Percentiles rank a stretch among this genome's conserved stretches.
phyloP scores from a whole-genome alignment of 2,888 invertebrate species.

The Drosophila affinis region DNA sequence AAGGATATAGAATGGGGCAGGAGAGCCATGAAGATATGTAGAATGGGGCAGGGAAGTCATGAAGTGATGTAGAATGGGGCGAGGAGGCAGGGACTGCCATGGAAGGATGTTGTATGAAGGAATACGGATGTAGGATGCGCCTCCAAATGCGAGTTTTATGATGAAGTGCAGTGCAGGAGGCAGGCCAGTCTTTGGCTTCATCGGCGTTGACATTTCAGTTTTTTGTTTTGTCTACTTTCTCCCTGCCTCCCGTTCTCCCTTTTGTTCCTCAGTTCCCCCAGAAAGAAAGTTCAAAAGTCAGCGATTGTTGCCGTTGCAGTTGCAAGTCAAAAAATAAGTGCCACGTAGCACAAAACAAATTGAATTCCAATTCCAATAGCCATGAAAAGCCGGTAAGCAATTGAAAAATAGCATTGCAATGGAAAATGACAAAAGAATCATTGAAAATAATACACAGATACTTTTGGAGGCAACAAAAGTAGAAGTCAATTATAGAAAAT shows the following conservation, averaged over 20 bases:
- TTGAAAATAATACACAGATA: not conserved
- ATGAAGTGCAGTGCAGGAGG: slow-evolving; percentile 54
- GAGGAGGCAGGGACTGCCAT: not conserved
- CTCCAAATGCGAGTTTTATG: slow-evolving; percentile 65
- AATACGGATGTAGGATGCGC: slow-evolving; percentile 2
- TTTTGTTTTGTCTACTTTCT: slow-evolving; percentile 37
- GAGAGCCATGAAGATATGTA: no score
- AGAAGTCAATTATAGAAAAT: slow-evolving; percentile 13
- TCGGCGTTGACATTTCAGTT: slow-evolving; percentile 74
- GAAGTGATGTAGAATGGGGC: not conserved
- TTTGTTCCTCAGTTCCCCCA: slow-evolving; percentile 18
- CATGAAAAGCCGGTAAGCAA: slow-evolving; percentile 21
- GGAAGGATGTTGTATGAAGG: not conserved
- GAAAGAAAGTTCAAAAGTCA: slow-evolving; percentile 28
- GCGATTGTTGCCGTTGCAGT: slow-evolving; percentile 19
- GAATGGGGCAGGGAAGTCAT: not conserved
- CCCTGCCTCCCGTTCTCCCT: slow-evolving; percentile 12
- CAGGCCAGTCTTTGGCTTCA: slow-evolving; percentile 56
- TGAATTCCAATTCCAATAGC: slow-evolving; percentile 23
- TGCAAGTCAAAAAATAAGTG: slow-evolving; percentile 16
- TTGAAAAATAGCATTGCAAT: slow-evolving; percentile 36
- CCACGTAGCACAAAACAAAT: slow-evolving; percentile 23
- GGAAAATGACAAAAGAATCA: no score
- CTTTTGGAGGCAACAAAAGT: slow-evolving; percentile 1
- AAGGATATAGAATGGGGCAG: not conserved